Evolutionary conservation across 1,140 invertebrate genomes (phyloP), one percentile per base, ranked within the genome.

Genomic region (Antheraea pernyi): DNA sequence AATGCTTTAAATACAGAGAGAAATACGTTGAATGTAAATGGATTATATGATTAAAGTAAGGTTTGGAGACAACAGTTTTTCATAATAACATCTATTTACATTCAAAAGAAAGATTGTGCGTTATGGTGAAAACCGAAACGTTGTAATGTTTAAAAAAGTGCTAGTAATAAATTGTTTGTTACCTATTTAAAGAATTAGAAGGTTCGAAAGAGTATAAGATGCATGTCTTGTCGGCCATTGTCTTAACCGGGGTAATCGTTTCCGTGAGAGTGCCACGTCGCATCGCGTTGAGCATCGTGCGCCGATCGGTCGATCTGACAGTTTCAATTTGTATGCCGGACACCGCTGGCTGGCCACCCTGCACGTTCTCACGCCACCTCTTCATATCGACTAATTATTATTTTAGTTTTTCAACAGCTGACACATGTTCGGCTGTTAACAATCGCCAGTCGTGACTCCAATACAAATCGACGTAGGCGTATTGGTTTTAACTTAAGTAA

Each of bases 251-350:
- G 80, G 86, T 89, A 90, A 90, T 87, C 83, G 87, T 80, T 91
- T 90, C 89, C 89, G 87, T 89, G 87, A 91, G 89, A 89, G 81
- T 73, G 72, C 70, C 71, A 78, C 46, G 62, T 64, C 62, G 39
- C 39, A 7, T 42, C 16, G 65, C 65, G 39, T 30, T 60, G 64
- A 59, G 46, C 22, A 53, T 60, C 68, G 71, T 69, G 53, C 63
- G 63, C 66, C 78, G 81, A 85, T 82, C 83, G 80, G 67, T 69
- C 83, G 79, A 86, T 85, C 83, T 85, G 85, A 85, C 85, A 85
- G 77, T 82, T 84, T 81, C 86, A 88, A 91, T 90, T 91, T 91
- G 88, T 91, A 91, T 91, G 86, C 89, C 82, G 78, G 75, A 80
- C 82, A 82, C 80, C 71, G 72, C 76, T 67, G 78, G 70, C 18